phyloP scores from a whole-genome alignment of 2,888 invertebrate genomes.

The Choreutis nemorana region DNA sequence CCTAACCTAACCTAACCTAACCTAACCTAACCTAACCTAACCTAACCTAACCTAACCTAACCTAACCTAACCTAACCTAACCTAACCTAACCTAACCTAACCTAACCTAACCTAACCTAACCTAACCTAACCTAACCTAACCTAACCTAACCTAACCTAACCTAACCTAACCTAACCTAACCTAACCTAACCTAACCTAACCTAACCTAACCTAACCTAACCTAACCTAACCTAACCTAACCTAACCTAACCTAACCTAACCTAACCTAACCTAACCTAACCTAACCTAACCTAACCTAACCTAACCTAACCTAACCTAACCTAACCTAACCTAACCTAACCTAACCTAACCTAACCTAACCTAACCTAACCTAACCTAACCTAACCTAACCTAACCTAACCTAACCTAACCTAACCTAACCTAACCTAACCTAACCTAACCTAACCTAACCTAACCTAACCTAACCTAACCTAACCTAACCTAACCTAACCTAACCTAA shows the following conservation, averaged over 20 bases:
- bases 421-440: slow-evolving; percentile 3
- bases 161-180: slow-evolving; percentile 2
- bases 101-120: slow-evolving; percentile 2
- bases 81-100: slow-evolving; percentile 2
- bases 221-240: slow-evolving; percentile 2
- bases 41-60: slow-evolving; percentile 2
- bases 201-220: slow-evolving; percentile 2
- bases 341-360: slow-evolving; percentile 2
- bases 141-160: slow-evolving; percentile 2
- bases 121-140: slow-evolving; percentile 2
- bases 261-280: slow-evolving; percentile 2
- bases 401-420: slow-evolving; percentile 2
- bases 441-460: slow-evolving; percentile 3
- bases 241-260: slow-evolving; percentile 2
- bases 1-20: slow-evolving; percentile 2
- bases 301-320: slow-evolving; percentile 2
- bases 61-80: slow-evolving; percentile 2
- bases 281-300: slow-evolving; percentile 2
- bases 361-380: slow-evolving; percentile 2
- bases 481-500: slow-evolving; percentile 3
- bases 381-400: slow-evolving; percentile 2
- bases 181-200: slow-evolving; percentile 2
- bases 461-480: slow-evolving; percentile 3
- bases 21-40: slow-evolving; percentile 2
- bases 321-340: slow-evolving; percentile 2